Percentiles rank a stretch among this genome's conserved stretches.
These are phyloP conservation scores for Oxycera nigricornis DNA, from an alignment of 2,888 invertebrate genomes.

Conservation along the genomic window DNA sequence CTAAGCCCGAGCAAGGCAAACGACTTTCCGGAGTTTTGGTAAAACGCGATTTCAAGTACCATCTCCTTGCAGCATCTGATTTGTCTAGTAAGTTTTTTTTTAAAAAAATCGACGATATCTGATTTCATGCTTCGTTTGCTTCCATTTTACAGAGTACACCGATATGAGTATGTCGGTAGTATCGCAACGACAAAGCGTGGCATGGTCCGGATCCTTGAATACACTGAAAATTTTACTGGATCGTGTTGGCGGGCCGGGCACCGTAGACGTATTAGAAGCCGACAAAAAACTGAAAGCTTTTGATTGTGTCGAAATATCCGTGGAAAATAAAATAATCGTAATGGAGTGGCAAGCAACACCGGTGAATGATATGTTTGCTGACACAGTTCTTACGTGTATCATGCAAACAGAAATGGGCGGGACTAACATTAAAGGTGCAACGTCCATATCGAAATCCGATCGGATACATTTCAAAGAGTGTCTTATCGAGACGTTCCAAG, in stretches of 20 bases:
- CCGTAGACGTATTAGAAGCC: slow-evolving; percentile 71
- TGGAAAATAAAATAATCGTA: slow-evolving; percentile 83
- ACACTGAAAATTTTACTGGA: slow-evolving; percentile 78
- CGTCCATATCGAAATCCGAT: slow-evolving; percentile 78
- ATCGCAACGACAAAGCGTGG: slow-evolving; percentile 89
- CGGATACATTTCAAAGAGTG: slow-evolving; percentile 86
- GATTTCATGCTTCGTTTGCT: background rate
- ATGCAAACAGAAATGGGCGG: slow-evolving; percentile 81
- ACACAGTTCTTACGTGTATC: slow-evolving; percentile 88
- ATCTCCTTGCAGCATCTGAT: slow-evolving; percentile 89
- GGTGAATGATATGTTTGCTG: slow-evolving; percentile 97
- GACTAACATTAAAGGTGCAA: slow-evolving; percentile 68
- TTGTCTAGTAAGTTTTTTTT: slow-evolving; percentile 67
- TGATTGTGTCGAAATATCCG: slow-evolving; percentile 79
- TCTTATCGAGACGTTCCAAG: slow-evolving; percentile 65
- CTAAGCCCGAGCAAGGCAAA: slow-evolving; percentile 78
- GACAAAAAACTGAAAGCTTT: slow-evolving; percentile 83
- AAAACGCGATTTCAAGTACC: slow-evolving; percentile 97
- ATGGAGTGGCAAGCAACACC: slow-evolving; percentile 96
- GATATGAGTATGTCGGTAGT: slow-evolving; percentile 94
- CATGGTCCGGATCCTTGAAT: slow-evolving; percentile 78
- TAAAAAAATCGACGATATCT: background rate
- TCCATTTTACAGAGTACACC: slow-evolving; percentile 78
- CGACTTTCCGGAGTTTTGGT: slow-evolving; percentile 91
- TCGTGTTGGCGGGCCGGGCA: slow-evolving; percentile 75